phyloP scores from a whole-genome alignment of 1,140 invertebrate genomes.

The Caenorhabditis inopinata region DNA sequence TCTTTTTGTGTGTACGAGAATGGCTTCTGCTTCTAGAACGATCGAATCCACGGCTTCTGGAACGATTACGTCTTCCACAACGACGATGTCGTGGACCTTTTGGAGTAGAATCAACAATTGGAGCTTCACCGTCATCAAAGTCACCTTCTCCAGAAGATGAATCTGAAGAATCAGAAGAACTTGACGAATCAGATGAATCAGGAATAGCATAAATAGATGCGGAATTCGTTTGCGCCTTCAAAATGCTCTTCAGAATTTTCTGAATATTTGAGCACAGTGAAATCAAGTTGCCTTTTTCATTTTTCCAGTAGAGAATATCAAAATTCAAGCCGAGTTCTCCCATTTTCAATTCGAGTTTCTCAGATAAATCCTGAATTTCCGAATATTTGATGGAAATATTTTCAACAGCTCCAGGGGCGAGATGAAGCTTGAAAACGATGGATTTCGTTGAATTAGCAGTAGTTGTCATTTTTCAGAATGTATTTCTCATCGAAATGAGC shows the following conservation, averaged over 20 bases:
- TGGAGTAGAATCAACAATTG: background rate
- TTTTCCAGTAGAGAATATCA: background rate
- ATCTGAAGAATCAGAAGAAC: background rate
- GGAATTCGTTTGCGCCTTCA: background rate
- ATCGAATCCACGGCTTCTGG: background rate
- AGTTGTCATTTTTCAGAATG: slow-evolving; percentile 8
- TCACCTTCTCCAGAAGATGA: background rate
- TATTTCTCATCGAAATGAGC: background rate
- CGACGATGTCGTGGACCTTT: background rate
- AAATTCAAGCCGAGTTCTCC: background rate
- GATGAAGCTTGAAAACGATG: background rate
- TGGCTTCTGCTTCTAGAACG: background rate
- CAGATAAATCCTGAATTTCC: background rate
- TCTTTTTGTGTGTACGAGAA: background rate
- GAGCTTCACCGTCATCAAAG: background rate
- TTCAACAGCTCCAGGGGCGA: background rate
- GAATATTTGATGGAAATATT: background rate
- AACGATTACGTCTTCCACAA: background rate
- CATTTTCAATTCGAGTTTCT: background rate
- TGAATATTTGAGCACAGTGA: background rate
- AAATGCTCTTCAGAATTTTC: background rate
- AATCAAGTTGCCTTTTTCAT: background rate
- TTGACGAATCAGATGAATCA: too few species aligned
- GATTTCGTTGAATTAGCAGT: background rate
- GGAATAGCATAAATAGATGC: background rate